Conservation (phyloP, 2,888 invertebrate genomes). For the Ophioninae sp. region DNA sequence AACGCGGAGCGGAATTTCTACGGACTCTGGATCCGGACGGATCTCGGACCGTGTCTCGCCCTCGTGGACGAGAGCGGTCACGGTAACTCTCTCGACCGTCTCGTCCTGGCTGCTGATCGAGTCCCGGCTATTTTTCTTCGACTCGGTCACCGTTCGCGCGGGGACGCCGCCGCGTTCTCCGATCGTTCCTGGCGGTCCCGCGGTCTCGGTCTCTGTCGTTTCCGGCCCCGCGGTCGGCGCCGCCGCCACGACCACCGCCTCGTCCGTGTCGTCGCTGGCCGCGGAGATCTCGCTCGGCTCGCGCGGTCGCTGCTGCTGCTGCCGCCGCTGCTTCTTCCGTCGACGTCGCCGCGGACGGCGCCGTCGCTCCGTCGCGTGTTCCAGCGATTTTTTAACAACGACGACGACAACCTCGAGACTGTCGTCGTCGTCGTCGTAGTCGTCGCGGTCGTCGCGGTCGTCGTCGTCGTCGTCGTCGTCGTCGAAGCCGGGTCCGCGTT, state of each 20-base stretch:
- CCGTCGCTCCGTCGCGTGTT: conserved; percentile 72
- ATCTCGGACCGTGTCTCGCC: conserved; percentile 73
- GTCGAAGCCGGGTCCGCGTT: too few relatives aligned
- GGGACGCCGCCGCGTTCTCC: too few relatives aligned
- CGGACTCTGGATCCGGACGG: conserved; percentile 25
- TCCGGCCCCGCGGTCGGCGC: too few relatives aligned
- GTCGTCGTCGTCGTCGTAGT: too few relatives aligned
- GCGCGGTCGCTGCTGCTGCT: conserved; percentile 27
- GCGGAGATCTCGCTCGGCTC: conserved; percentile 69
- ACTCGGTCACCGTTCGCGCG: conserved; percentile 29
- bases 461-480: too few relatives aligned
- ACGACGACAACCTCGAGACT: conserved; percentile 78
- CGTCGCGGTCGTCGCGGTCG: too few relatives aligned
- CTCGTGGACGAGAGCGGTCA: conserved; percentile 78
- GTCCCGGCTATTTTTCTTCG: conserved; percentile 28
- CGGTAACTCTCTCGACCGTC: conserved; percentile 75
- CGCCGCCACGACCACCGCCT: neutral
- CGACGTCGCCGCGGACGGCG: conserved; percentile 48
- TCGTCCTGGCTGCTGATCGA: conserved; percentile 47
- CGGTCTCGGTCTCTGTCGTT: too few relatives aligned
- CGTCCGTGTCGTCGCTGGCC: neutral
- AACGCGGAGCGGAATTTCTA: conserved; percentile 50
- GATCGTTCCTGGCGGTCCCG: too few relatives aligned
- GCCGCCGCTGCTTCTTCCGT: too few relatives aligned
- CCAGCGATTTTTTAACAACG: conserved; percentile 74